A percentile compares a stretch with the other conserved stretches of the same genome.
Evolutionary conservation across 2,113 vertebrate species (phyloP).

Genomic region (Struthio camelus): DNA sequence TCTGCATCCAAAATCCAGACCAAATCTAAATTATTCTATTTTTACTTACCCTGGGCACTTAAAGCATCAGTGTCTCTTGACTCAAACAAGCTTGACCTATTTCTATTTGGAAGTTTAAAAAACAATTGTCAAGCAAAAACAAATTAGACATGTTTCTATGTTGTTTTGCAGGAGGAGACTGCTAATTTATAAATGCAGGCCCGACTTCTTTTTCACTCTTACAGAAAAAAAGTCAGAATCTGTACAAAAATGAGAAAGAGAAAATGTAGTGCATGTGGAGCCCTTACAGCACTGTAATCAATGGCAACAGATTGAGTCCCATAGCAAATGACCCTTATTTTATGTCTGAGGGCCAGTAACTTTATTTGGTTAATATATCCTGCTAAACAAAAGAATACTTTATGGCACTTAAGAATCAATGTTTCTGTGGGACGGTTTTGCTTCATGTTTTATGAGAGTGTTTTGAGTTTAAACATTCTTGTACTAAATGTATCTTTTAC

Average conservation of each 20-base stretch:
- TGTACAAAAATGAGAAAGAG: neutral
- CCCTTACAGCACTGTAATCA: neutral
- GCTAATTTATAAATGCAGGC: neutral
- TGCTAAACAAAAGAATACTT: neutral
- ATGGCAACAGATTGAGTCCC: neutral
- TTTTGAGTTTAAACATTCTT: neutral
- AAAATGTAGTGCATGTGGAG: neutral
- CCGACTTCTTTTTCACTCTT: neutral
- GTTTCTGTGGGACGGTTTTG: neutral
- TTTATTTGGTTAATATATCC: neutral
- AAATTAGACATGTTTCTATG: neutral
- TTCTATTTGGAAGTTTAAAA: neutral
- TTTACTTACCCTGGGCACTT: neutral
- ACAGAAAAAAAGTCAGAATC: neutral
- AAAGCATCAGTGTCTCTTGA: neutral
- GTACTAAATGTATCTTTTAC: neutral
- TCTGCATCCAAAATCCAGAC: neutral
- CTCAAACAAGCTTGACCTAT: neutral
- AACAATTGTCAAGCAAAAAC: neutral
- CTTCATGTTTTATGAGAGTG: neutral
- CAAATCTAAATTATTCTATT: constrained; percentile 7
- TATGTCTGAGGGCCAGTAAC: neutral
- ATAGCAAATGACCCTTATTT: neutral
- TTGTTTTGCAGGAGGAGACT: neutral
- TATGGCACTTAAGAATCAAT: neutral